Evolutionary conservation across 2,797 vertebrate species (phyloP).

Genomic region (Neosilurus mollespiculum): DNA sequence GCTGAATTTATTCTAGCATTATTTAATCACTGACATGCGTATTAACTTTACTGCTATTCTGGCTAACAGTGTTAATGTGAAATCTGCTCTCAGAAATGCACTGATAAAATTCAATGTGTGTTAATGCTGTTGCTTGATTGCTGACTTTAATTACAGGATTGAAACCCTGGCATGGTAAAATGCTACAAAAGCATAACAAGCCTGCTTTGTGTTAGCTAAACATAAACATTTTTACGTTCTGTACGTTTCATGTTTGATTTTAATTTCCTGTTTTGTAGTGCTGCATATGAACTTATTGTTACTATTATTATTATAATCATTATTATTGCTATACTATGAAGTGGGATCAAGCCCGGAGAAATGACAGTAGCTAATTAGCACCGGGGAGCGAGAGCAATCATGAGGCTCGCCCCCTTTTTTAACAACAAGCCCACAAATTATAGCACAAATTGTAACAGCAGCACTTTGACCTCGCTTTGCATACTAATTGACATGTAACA

Average conservation of each 20-base stretch:
- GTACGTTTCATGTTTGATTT: conserved; percentile 38
- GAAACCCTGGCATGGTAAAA: conserved; percentile 61
- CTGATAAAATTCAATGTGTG: conserved; percentile 9
- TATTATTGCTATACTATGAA: conserved; percentile 69
- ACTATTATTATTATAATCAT: conserved; percentile 66
- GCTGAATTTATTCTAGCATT: conserved; percentile 1
- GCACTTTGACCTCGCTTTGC: conserved; percentile 58
- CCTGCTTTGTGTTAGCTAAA: conserved; percentile 43
- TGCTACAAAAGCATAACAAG: conserved; percentile 41
- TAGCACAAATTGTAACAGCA: conserved; percentile 43
- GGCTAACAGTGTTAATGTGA: background rate
- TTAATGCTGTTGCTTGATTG: conserved; percentile 51
- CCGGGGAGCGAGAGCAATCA: conserved; percentile 44
- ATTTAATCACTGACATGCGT: conserved; percentile 19
- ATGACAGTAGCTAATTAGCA: conserved; percentile 75
- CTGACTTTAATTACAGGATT: conserved; percentile 64
- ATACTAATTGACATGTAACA: conserved; percentile 58
- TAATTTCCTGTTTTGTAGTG: conserved; percentile 50
- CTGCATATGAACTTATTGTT: conserved; percentile 61
- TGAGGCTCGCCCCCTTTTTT: conserved; percentile 37
- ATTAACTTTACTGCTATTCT: background rate
- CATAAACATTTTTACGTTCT: conserved; percentile 44
- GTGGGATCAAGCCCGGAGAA: conserved; percentile 85
- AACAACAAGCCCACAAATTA: conserved; percentile 44
- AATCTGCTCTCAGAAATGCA: conserved; percentile 13